Percentiles rank a stretch among this genome's conserved stretches.
Evolutionary conservation across 2,888 invertebrate genomes (phyloP).

Genomic region (Ephialtes manifestator): DNA sequence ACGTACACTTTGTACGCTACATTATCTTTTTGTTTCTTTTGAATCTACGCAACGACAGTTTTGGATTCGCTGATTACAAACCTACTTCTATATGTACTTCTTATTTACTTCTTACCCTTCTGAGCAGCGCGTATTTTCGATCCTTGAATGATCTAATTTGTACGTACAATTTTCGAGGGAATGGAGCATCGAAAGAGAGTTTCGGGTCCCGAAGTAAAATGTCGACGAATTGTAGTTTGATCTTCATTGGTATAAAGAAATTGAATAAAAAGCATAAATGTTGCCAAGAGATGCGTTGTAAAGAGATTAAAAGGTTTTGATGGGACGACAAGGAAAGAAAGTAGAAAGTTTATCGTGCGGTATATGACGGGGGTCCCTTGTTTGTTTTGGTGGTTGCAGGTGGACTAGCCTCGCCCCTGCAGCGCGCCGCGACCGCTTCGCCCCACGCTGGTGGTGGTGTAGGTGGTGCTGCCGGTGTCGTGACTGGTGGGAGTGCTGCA

Average conservation of each 20-base stretch:
- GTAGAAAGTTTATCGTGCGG: slow-evolving; percentile 68
- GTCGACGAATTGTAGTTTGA: slow-evolving; percentile 28
- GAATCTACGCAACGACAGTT: background rate
- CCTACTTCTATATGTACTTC: slow-evolving; percentile 35
- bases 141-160: slow-evolving; percentile 4
- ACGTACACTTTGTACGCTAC: background rate
- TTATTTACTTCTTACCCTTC: slow-evolving; percentile 25
- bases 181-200: slow-evolving; percentile 83
- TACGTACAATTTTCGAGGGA: slow-evolving; percentile 11
- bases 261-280: slow-evolving; percentile 61
- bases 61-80: background rate
- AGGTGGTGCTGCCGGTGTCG: slow-evolving; percentile 80
- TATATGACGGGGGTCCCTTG: slow-evolving; percentile 70
- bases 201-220: slow-evolving; percentile 73
- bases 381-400: slow-evolving; percentile 85
- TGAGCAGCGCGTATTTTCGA: slow-evolving; percentile 28
- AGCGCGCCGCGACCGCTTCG: slow-evolving; percentile 85
- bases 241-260: slow-evolving; percentile 27
- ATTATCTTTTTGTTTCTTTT: slow-evolving; percentile 6
- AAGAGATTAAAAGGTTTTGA: slow-evolving; percentile 49
- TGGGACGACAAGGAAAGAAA: slow-evolving; percentile 41
- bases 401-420: slow-evolving; percentile 86
- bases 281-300: slow-evolving; percentile 59
- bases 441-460: slow-evolving; percentile 82
- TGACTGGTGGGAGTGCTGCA: slow-evolving; percentile 73